Percentiles rank a stretch among this genome's conserved stretches.
Conservation (phyloP, 2,113 vertebrate genomes). For the Corythornis vintsioides region DNA sequence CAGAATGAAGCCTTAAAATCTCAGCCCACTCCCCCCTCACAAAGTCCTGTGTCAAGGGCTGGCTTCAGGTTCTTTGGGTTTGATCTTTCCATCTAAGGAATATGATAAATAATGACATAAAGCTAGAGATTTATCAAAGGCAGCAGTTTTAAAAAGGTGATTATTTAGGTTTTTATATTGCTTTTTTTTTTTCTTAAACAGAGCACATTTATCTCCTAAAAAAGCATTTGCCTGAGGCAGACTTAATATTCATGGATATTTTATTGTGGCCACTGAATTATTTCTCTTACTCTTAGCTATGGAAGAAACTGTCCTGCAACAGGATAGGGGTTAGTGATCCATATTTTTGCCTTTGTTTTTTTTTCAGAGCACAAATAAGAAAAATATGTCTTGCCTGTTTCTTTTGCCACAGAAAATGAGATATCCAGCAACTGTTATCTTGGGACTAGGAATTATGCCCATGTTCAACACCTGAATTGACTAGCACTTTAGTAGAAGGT, state of each 20-base stretch:
- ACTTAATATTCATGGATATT: not conserved
- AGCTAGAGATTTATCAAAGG: not conserved
- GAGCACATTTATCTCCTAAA: not conserved
- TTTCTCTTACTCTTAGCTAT: not conserved
- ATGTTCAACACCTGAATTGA: not conserved
- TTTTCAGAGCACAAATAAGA: not conserved
- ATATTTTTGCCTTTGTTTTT: not conserved
- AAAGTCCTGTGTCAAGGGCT: not conserved
- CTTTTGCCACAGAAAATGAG: not conserved
- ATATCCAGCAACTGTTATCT: not conserved
- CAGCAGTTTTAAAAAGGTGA: not conserved
- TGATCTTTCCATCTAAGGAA: slow-evolving; percentile 13
- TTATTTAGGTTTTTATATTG: not conserved
- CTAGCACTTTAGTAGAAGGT: not conserved
- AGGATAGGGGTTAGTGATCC: not conserved
- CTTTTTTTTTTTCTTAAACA: not conserved
- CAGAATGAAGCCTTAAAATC: not conserved
- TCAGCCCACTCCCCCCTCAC: not conserved
- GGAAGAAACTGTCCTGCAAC: not conserved
- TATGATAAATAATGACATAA: slow-evolving; percentile 4
- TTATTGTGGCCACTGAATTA: not conserved
- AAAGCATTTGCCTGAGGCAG: not conserved
- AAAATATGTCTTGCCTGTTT: not conserved
- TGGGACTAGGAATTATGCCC: not conserved
- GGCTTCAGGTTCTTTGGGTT: not conserved